A percentile compares a stretch with the other conserved stretches of the same genome.
phyloP scores from a whole-genome alignment of 2,113 vertebrate genomes.

The Hucho hucho region DNA sequence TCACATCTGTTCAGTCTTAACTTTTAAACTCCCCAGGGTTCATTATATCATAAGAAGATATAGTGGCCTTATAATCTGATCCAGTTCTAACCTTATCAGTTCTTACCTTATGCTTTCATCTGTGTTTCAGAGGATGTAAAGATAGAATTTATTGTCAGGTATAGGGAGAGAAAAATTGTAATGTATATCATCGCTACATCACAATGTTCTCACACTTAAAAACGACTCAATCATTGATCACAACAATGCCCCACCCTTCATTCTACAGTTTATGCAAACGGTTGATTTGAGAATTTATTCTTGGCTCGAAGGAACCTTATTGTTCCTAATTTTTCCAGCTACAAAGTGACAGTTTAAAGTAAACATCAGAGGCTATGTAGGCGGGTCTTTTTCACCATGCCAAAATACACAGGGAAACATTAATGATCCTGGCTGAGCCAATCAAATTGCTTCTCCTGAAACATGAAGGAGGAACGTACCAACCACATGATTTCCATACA shows the following conservation, averaged over 20 bases:
- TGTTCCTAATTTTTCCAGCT: neutral
- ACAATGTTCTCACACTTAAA: too few species aligned
- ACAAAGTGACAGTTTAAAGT: conserved; percentile 7
- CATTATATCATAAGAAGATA: neutral
- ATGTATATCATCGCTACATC: neutral
- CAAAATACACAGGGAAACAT: conserved; percentile 44
- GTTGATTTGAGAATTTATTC: too few species aligned
- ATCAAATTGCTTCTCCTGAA: conserved; percentile 5
- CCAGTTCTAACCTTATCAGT: neutral
- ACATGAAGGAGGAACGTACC: neutral
- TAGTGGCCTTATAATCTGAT: neutral
- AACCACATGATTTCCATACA: conserved; percentile 47
- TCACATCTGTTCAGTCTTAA: neutral
- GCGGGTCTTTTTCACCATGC: conserved; percentile 36
- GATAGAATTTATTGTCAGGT: too few species aligned
- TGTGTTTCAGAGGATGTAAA: neutral
- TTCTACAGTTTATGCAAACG: too few species aligned
- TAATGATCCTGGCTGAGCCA: conserved; percentile 17
- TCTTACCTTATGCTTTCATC: neutral
- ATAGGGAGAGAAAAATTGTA: neutral
- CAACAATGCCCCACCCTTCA: too few species aligned
- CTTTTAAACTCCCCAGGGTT: neutral
- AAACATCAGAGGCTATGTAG: neutral
- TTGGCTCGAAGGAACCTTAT: neutral
- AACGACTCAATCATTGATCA: too few species aligned